phyloP scores from a whole-genome alignment of 1,140 invertebrate genomes.

The Charaxes varanes region DNA sequence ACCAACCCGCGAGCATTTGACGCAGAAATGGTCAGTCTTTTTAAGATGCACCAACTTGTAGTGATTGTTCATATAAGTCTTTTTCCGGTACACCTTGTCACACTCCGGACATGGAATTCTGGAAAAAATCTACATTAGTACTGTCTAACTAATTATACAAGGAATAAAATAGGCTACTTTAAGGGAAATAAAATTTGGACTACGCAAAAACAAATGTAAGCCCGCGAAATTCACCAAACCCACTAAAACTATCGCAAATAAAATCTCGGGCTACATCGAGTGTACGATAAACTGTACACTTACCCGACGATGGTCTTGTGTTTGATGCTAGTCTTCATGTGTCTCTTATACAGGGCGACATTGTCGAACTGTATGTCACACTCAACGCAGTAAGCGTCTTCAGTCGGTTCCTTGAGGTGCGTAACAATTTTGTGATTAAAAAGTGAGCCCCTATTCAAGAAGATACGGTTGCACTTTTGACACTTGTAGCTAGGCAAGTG shows the following conservation, averaged over 20 bases:
- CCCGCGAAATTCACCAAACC: background rate
- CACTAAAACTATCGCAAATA: background rate
- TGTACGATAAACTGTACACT: too few species aligned
- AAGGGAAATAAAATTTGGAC: too few species aligned
- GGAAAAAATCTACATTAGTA: constrained; percentile 3
- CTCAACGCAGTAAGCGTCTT: constrained; percentile 32
- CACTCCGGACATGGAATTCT: constrained; percentile 23
- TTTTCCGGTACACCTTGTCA: constrained; percentile 20
- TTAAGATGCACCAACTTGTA: constrained; percentile 19
- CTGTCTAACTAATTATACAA: too few species aligned
- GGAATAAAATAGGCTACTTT: too few species aligned
- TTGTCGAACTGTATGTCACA: constrained; percentile 30
- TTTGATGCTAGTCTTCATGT: constrained; percentile 18
- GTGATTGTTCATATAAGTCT: constrained; percentile 17
- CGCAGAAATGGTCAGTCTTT: constrained; percentile 15
- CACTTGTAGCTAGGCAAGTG: too few species aligned
- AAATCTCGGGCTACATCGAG: background rate
- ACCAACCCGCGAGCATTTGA: constrained; percentile 16
- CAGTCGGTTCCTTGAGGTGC: too few species aligned
- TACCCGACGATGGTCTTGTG: constrained; percentile 12
- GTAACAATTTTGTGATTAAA: too few species aligned
- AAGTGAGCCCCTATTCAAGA: too few species aligned
- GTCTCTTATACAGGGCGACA: constrained; percentile 12
- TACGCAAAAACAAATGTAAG: too few species aligned
- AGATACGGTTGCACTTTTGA: too few species aligned